Base-by-base conservation (phyloP, 2,888 invertebrate species). In the Drosophila meridionalis region DNA sequence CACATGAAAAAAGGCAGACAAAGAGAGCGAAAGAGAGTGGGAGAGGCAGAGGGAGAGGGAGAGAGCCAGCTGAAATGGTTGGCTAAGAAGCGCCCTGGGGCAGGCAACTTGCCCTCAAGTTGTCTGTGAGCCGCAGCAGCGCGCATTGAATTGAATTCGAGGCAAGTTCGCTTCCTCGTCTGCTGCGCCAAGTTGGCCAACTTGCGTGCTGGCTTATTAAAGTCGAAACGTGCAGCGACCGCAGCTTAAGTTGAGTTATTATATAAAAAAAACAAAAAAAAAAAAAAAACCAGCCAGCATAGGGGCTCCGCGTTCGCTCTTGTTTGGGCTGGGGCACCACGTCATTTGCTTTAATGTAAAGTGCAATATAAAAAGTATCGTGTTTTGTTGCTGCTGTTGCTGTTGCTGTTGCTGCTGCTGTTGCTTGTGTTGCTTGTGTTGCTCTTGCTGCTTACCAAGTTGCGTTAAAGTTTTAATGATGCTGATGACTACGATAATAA, bases 401-500 rank as follows among this genome's bases (percentile, higher is more conserved):
- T 83, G 64, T 38, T 47, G 70, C 52, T 60, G 56, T 0, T 20
- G 20, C 20, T 20, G 20, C 20, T 20, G 20, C 20, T 20, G 20
- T 20, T 20, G 20, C 43, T n/a, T n/a, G n/a, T 59, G 57, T 40
- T 57, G 38, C 53, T 65, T 38, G 38, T 55, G 66, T n/a, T 70
- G 45, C 69, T 76, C 67, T 66, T 81, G 81, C 73, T 82, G 80
- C 81, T 76, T 73, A 83, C 73, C 84, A 89, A 90, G 69, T 86
- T 90, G 78, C 87, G 79, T 89, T 78, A 85, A 87, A 87, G 81
- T 87, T 87, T 87, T 87, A 87, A 87, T 87, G 87, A 87, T 90
- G 90, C 88, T 89, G 87, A 90, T 87, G 90, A 87, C 90, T 85
- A 84, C 82, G 90, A 87, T 87, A 90, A 87, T 90, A 90, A 82